A percentile compares a stretch with the other conserved stretches of the same genome.
These are phyloP conservation scores for Xiphophorus couchianus DNA, from an alignment of 2,113 vertebrate genomes.

Conservation along the genomic window DNA sequence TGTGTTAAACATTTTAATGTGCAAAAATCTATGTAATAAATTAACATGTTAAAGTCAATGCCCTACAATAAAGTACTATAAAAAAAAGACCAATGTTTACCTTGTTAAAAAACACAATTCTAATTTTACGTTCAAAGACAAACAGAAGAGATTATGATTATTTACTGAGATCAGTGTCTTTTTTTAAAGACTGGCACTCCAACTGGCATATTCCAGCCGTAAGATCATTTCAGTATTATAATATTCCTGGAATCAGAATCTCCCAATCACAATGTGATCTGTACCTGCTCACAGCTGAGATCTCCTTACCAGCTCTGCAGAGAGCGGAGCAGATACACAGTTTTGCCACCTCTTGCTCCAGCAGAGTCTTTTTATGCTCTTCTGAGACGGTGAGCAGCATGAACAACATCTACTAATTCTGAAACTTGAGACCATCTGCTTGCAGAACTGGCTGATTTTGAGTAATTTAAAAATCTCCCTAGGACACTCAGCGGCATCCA, in stretches of 20 bases:
- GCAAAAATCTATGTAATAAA: too few species aligned
- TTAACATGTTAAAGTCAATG: too few species aligned
- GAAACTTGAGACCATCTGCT: background rate
- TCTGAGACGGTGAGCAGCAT: background rate
- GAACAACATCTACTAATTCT: background rate
- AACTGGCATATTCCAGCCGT: too few species aligned
- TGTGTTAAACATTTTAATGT: too few species aligned
- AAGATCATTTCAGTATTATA: too few species aligned
- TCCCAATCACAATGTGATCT: background rate
- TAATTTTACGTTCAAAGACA: too few species aligned
- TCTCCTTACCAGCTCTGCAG: background rate
- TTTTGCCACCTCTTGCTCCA: background rate
- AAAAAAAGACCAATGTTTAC: too few species aligned
- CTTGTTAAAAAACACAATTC: too few species aligned
- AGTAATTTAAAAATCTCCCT: background rate
- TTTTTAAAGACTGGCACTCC: too few species aligned
- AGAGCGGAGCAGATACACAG: background rate
- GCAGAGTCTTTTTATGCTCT: background rate
- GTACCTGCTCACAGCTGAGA: background rate
- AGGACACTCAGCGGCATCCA: slow-evolving; percentile 1
- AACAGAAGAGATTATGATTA: too few species aligned
- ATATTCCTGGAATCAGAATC: background rate
- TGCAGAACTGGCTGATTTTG: background rate
- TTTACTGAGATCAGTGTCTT: too few species aligned
- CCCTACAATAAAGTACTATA: too few species aligned